Evolutionary conservation across 2,113 vertebrate genomes (phyloP).

Genomic region (Toxostoma redivivum): DNA sequence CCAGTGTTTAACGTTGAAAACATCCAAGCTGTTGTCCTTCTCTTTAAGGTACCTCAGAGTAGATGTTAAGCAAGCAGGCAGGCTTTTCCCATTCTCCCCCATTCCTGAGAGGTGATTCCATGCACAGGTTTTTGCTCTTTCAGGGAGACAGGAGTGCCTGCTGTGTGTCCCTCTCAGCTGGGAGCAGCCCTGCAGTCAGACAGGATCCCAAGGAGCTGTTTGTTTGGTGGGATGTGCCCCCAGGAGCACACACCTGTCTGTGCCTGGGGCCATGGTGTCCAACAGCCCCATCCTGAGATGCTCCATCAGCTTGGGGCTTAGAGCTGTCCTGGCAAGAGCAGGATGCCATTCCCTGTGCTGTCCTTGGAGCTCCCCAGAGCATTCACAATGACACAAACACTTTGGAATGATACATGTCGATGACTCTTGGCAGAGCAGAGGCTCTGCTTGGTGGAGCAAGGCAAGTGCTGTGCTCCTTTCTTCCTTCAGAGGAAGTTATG

Average conservation of each 20-base stretch:
- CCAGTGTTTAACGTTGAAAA: not conserved
- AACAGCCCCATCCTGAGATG: not conserved
- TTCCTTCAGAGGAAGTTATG: not conserved
- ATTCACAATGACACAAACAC: not conserved
- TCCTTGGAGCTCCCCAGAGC: not conserved
- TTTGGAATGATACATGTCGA: fast-evolving
- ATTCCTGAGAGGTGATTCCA: not conserved
- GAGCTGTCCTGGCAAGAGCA: not conserved
- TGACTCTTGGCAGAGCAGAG: not conserved
- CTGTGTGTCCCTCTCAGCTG: not conserved
- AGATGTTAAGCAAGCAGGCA: not conserved
- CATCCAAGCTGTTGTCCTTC: not conserved
- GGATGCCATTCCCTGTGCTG: not conserved
- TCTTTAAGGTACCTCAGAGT: not conserved
- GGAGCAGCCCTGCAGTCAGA: not conserved
- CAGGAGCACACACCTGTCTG: fast-evolving
- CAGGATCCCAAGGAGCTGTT: fast-evolving
- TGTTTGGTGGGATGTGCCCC: not conserved
- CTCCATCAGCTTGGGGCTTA: not conserved
- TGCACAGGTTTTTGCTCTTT: not conserved
- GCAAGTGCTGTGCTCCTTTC: not conserved
- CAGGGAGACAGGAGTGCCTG: not conserved
- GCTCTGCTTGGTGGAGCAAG: not conserved
- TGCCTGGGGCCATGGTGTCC: not conserved
- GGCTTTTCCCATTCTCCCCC: not conserved